These are phyloP conservation scores for Halcyon chelicuti DNA, from an alignment of 2,797 vertebrate genomes.

Conservation along the genomic window DNA sequence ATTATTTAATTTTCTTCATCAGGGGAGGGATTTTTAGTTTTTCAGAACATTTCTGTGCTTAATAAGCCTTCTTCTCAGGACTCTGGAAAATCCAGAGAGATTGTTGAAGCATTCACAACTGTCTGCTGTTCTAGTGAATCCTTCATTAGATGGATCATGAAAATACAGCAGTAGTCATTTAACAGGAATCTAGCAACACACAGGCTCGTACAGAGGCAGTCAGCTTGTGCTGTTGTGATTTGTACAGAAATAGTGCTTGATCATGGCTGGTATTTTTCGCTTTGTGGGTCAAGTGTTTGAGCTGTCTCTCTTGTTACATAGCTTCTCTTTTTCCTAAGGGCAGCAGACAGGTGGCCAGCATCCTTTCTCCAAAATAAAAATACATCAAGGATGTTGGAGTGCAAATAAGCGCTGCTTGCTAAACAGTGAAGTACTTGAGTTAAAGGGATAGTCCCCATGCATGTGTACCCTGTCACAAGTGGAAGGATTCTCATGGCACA, in stretches of 20 bases:
- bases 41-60: neutral
- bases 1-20: neutral
- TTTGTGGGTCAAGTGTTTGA: neutral
- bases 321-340: neutral
- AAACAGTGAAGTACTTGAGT: neutral
- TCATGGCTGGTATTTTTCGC: constrained; percentile 12
- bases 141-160: rapidly evolving
- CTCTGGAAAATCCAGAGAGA: neutral
- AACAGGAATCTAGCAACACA: neutral
- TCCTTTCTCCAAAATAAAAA: constrained; percentile 44
- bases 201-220: neutral
- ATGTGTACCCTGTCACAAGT: neutral
- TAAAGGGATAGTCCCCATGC: neutral
- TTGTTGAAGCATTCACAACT: neutral
- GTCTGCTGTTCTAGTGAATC: neutral
- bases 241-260: neutral
- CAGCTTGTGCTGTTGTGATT: neutral
- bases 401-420: constrained; percentile 28
- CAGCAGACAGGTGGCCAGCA: constrained; percentile 62
- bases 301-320: neutral
- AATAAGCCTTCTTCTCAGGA: neutral
- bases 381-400: neutral
- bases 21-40: neutral
- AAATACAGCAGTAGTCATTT: neutral
- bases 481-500: neutral